A percentile compares a stretch with the other conserved stretches of the same genome.
phyloP scores from a whole-genome alignment of 2,113 vertebrate genomes.

The Himantopus leucocephalus region DNA sequence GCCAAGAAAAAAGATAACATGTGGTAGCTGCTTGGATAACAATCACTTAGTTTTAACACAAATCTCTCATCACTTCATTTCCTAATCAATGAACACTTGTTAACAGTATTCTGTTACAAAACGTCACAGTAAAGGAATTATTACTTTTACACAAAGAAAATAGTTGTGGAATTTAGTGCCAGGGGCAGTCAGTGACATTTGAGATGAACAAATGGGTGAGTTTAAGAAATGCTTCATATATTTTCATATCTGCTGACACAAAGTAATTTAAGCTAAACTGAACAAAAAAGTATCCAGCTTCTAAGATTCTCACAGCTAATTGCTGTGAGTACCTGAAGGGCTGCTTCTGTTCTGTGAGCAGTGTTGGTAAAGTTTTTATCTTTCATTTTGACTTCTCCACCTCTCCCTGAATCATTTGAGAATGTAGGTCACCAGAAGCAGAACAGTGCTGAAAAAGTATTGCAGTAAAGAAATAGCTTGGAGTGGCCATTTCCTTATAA shows the following conservation, averaged over 20 bases:
- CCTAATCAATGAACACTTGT: neutral
- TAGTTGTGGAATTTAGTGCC: neutral
- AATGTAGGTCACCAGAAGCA: neutral
- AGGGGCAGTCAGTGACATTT: neutral
- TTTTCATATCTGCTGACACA: neutral
- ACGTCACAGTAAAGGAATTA: neutral
- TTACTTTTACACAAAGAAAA: neutral
- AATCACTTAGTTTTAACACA: neutral
- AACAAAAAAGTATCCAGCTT: neutral
- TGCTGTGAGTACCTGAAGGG: neutral
- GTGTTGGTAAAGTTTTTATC: neutral
- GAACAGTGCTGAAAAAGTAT: neutral
- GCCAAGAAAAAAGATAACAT: neutral
- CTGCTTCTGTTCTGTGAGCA: neutral
- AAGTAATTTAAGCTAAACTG: neutral
- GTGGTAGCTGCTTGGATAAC: neutral
- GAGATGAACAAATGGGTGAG: neutral
- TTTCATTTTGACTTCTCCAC: neutral
- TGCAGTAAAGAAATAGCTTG: neutral
- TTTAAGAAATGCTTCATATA: neutral
- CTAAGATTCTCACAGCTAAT: neutral
- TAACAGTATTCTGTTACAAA: neutral
- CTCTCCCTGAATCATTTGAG: neutral
- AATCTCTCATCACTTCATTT: neutral
- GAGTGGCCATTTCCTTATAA: neutral